Conservation (phyloP, 2,888 invertebrate species). For the Morinoia aosen region DNA sequence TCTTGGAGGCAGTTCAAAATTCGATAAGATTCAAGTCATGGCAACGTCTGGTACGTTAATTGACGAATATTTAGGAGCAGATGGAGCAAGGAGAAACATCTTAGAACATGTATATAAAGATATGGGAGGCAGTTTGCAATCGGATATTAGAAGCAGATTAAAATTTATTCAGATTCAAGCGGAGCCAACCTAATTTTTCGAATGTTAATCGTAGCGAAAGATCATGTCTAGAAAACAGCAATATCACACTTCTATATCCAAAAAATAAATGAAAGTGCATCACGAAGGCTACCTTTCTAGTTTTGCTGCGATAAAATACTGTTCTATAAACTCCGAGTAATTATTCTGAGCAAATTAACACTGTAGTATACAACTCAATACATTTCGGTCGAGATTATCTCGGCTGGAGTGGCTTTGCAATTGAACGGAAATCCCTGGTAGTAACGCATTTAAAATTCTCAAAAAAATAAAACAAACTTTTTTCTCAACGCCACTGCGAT, state of each 20-base stretch:
- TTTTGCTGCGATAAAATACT: not conserved
- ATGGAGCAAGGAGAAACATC: too few relatives aligned
- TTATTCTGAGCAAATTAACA: not conserved
- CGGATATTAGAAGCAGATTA: too few relatives aligned
- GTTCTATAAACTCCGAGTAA: not conserved
- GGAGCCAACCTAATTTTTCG: too few relatives aligned
- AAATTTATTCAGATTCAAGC: too few relatives aligned
- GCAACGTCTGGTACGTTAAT: not conserved
- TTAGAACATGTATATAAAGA: too few relatives aligned
- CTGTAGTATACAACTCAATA: not conserved
- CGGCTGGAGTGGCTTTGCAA: not conserved
- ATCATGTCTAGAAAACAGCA: not conserved
- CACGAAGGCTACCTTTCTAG: not conserved
- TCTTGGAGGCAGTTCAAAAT: not conserved
- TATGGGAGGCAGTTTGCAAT: too few relatives aligned
- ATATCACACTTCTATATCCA: not conserved
- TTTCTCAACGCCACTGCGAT: not conserved
- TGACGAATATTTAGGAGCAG: not conserved
- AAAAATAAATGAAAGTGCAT: not conserved
- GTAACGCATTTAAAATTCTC: not conserved
- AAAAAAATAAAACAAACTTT: not conserved
- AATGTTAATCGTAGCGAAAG: too few relatives aligned
- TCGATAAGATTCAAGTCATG: not conserved
- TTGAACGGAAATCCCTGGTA: not conserved
- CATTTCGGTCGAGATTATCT: not conserved